phyloP scores from a whole-genome alignment of 2,797 vertebrate genomes.

The Erethizon dorsatum region DNA sequence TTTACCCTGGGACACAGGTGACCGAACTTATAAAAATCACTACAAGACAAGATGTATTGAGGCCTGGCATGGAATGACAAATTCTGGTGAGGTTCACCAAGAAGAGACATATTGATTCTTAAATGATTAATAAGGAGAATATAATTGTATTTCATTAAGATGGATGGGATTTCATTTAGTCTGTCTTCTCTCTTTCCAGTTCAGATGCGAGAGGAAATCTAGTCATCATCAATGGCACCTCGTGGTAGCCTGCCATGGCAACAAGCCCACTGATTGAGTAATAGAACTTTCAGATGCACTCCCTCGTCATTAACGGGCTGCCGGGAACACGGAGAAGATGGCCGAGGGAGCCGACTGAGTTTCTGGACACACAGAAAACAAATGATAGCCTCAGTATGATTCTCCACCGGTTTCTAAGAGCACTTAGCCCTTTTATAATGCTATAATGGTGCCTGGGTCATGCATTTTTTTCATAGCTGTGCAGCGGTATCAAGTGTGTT shows the following conservation, averaged over 20 bases:
- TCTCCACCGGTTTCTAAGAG: constrained; percentile 13
- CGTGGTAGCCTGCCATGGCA: constrained; percentile 97
- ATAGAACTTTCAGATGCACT: constrained; percentile 90
- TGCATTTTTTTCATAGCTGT: background rate
- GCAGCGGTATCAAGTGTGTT: background rate
- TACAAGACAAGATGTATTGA: constrained; percentile 97
- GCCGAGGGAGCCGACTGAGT: constrained; percentile 69
- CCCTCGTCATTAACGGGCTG: constrained; percentile 87
- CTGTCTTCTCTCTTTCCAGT: constrained; percentile 98
- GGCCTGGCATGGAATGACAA: constrained; percentile 96
- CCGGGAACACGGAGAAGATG: constrained; percentile 82
- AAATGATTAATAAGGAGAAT: constrained; percentile 99
- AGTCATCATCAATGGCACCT: constrained; percentile 95
- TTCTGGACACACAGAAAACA: constrained; percentile 73
- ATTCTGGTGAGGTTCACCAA: constrained; percentile 96
- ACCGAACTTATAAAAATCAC: constrained; percentile 98
- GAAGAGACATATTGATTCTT: constrained; percentile 99
- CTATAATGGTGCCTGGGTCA: background rate
- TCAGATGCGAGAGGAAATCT: constrained; percentile 97
- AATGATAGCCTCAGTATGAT: background rate
- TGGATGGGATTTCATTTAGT: constrained; percentile 99
- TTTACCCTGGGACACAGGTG: constrained; percentile 97
- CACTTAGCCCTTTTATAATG: background rate
- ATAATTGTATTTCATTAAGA: constrained; percentile 99
- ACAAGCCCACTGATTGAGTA: constrained; percentile 94